These are phyloP conservation scores for Cynopterus sphinx DNA, from an alignment of 2,797 vertebrate species.

Conservation along the genomic window DNA sequence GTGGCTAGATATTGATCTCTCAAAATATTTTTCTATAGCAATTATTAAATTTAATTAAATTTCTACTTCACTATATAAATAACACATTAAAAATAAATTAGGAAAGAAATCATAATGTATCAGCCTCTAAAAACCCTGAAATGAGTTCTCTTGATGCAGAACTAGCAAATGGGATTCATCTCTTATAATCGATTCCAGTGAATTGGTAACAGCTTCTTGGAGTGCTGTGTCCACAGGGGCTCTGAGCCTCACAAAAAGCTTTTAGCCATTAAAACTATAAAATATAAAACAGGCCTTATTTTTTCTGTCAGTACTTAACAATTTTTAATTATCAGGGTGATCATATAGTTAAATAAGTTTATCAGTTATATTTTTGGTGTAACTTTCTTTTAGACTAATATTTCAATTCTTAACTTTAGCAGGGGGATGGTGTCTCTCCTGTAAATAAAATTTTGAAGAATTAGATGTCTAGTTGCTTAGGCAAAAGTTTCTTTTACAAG, in stretches of 20 bases:
- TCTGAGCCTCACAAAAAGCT: neutral
- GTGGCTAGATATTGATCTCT: neutral
- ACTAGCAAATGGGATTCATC: conserved; percentile 30
- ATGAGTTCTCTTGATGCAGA: conserved; percentile 1
- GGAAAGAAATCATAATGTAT: conserved; percentile 12
- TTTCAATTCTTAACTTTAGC: neutral
- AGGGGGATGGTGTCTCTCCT: neutral
- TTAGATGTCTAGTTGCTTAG: neutral
- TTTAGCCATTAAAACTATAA: neutral
- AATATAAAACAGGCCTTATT: neutral
- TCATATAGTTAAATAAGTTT: neutral
- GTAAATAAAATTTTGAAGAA: conserved; percentile 20
- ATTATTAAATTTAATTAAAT: conserved; percentile 51
- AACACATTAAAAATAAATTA: conserved; percentile 52
- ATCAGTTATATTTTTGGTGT: neutral
- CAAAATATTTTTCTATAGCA: conserved; percentile 44
- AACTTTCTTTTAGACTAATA: neutral
- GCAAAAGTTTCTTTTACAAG: conserved; percentile 44
- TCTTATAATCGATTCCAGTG: neutral
- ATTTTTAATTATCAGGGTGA: conserved; percentile 17
- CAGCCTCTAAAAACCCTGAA: conserved; percentile 6
- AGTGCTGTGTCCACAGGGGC: neutral
- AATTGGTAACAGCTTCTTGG: neutral
- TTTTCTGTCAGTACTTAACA: neutral
- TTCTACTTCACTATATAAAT: conserved; percentile 35